These are phyloP conservation scores for Phalanger gymnotis DNA, from an alignment of 2,797 vertebrate genomes.

Conservation along the genomic window DNA sequence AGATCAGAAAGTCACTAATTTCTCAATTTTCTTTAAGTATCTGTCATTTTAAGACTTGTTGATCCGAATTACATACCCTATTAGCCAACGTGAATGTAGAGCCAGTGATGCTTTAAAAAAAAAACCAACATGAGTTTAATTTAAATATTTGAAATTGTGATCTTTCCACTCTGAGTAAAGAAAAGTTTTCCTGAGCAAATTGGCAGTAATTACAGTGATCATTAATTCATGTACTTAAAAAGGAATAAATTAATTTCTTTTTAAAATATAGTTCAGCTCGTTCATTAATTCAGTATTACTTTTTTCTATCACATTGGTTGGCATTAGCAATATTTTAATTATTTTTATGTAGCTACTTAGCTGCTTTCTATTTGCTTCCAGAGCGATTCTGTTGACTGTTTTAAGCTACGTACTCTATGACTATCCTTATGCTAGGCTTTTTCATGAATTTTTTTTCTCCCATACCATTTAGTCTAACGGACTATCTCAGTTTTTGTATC, in stretches of 20 bases:
- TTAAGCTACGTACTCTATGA: background rate
- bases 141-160: constrained; percentile 1
- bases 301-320: background rate
- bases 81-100: constrained; percentile 61
- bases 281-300: background rate
- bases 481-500: background rate
- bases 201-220: constrained; percentile 44
- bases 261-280: background rate
- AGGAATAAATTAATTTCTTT: background rate
- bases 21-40: constrained; percentile 70
- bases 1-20: constrained; percentile 74
- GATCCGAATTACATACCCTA: constrained; percentile 77
- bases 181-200: constrained; percentile 32
- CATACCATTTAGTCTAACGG: background rate
- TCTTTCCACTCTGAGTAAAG: background rate
- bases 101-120: background rate
- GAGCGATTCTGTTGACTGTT: background rate
- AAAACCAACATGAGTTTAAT: constrained; percentile 32
- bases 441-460: background rate
- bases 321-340: background rate
- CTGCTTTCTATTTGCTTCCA: background rate
- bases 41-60: constrained; percentile 68
- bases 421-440: background rate
- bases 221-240: constrained; percentile 12
- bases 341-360: background rate